Conservation (phyloP, 2,888 invertebrate species). For the Lasioglossum lativentre region DNA sequence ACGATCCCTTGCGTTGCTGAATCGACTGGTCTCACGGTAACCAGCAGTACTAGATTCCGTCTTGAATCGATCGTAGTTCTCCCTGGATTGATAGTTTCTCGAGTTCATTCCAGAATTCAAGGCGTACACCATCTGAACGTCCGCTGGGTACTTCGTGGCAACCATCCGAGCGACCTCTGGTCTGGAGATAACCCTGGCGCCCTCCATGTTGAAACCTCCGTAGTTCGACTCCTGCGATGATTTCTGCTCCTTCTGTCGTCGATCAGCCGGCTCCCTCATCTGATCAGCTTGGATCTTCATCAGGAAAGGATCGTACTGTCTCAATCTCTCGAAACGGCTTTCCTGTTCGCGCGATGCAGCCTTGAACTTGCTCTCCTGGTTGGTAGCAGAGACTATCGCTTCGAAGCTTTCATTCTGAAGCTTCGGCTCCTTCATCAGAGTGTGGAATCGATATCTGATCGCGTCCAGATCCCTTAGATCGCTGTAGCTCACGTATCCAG, state of each 20-base stretch:
- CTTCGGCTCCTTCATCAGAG: slow-evolving; percentile 77
- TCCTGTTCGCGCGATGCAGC: slow-evolving; percentile 30
- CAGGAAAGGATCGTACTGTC: slow-evolving; percentile 58
- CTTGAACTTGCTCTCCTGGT: slow-evolving; percentile 25
- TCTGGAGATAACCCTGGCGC: slow-evolving; percentile 37
- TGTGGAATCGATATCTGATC: slow-evolving; percentile 81
- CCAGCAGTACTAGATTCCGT: neutral
- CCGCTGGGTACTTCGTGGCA: slow-evolving; percentile 40
- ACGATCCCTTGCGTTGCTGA: neutral
- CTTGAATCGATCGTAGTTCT: neutral
- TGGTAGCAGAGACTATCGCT: slow-evolving; percentile 51
- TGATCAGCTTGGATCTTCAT: slow-evolving; percentile 47
- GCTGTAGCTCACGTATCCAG: slow-evolving; percentile 82
- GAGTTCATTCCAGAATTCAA: slow-evolving; percentile 15
- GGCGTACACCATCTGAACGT: slow-evolving; percentile 68
- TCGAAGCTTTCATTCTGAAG: slow-evolving; percentile 56
- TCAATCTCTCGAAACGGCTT: slow-evolving; percentile 39
- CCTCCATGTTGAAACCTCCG: slow-evolving; percentile 35
- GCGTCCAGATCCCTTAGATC: slow-evolving; percentile 78
- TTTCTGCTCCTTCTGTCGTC: neutral
- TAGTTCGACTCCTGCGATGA: neutral
- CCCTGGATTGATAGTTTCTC: neutral
- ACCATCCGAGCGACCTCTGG: neutral
- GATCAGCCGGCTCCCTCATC: slow-evolving; percentile 21
- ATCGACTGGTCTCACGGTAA: neutral